Evolutionary conservation across 2,113 vertebrate genomes (phyloP).

Genomic region (Ammodytes dubius): DNA sequence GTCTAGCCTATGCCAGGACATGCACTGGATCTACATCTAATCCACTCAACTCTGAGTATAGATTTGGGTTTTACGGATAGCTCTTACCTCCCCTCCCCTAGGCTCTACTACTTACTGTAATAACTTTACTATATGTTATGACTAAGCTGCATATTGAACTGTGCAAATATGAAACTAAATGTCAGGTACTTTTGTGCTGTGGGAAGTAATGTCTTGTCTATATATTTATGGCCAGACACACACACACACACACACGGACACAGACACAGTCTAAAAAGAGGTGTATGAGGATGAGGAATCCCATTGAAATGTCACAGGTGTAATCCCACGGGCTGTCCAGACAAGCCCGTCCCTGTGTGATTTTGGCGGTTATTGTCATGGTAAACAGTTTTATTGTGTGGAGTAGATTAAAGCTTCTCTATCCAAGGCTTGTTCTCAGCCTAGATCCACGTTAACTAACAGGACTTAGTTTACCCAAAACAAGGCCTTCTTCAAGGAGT

Average conservation of each 20-base stretch:
- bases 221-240: not conserved
- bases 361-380: conserved; percentile 20
- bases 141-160: not conserved
- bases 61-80: conserved; percentile 36
- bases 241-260: not conserved
- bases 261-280: not conserved
- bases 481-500: not conserved
- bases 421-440: conserved; percentile 4
- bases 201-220: not conserved
- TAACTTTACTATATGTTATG: not conserved
- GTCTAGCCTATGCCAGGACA: conserved; percentile 33
- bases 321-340: conserved; percentile 24
- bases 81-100: not conserved
- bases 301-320: conserved; percentile 27
- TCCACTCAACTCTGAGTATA: conserved; percentile 49
- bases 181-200: not conserved
- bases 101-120: not conserved
- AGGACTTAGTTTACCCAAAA: not conserved
- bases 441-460: conserved; percentile 2
- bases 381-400: conserved; percentile 35
- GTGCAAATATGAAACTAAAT: not conserved
- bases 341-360: conserved; percentile 19
- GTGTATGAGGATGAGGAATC: not conserved
- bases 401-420: conserved; percentile 46
- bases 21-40: conserved; percentile 48